Evolutionary conservation across 2,888 invertebrate genomes (phyloP).

Genomic region (Nesidiocoris tenuis): DNA sequence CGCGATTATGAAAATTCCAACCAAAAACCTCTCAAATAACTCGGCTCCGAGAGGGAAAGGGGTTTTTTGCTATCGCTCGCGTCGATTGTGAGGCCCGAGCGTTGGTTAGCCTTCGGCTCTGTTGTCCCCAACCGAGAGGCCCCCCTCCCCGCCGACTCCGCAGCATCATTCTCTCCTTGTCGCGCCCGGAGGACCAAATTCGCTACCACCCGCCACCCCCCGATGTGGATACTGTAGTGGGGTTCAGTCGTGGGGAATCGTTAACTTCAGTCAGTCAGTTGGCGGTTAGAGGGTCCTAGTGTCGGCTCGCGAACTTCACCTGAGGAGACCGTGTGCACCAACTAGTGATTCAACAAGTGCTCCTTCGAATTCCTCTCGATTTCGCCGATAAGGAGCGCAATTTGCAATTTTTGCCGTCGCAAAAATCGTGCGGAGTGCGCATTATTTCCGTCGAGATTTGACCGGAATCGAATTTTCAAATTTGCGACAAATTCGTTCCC

Average conservation of each 20-base stretch:
- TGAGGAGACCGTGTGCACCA: neutral
- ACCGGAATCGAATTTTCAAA: neutral
- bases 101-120: conserved; percentile 29
- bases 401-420: conserved; percentile 4
- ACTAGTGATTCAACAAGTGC: conserved; percentile 31
- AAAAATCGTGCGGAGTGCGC: neutral
- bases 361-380: too few relatives aligned
- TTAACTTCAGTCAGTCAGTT: conserved; percentile 37
- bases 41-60: too few relatives aligned
- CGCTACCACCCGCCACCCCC: conserved; percentile 1
- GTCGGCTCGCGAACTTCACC: neutral
- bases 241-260: conserved; percentile 12
- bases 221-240: neutral
- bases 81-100: neutral
- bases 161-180: neutral
- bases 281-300: conserved; percentile 27
- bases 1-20: too few relatives aligned
- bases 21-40: too few relatives aligned
- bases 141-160: neutral
- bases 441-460: neutral
- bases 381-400: too few relatives aligned
- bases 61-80: neutral
- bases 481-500: too few relatives aligned
- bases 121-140: conserved; percentile 21
- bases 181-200: neutral